Conservation (phyloP, 1,140 invertebrate genomes). For the Panulirus ornatus region DNA sequence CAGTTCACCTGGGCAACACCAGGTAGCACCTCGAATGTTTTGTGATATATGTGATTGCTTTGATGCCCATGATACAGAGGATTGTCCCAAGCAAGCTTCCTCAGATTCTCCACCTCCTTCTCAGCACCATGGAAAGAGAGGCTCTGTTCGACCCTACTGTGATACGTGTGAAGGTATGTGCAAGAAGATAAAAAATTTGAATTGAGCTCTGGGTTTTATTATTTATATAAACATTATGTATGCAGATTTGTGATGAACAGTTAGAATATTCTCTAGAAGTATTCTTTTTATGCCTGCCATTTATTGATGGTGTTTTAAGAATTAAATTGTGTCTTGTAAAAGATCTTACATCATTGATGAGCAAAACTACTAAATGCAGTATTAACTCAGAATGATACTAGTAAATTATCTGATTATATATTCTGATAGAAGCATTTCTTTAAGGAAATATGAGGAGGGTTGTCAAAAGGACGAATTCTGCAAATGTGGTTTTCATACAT, state of each 20-base stretch:
- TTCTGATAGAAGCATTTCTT: too few relatives aligned
- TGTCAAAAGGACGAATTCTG: too few relatives aligned
- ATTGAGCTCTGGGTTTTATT: background rate
- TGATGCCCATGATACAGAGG: conserved; percentile 97
- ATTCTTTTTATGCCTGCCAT: background rate
- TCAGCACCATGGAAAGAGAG: conserved; percentile 48
- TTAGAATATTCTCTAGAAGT: background rate
- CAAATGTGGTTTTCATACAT: too few relatives aligned
- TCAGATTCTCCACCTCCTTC: conserved; percentile 57
- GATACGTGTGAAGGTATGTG: conserved; percentile 59
- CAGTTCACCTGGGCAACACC: conserved; percentile 27
- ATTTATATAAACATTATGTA: background rate
- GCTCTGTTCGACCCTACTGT: conserved; percentile 46
- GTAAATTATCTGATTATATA: too few relatives aligned
- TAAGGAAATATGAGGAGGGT: too few relatives aligned
- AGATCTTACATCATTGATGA: background rate
- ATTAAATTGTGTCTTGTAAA: background rate
- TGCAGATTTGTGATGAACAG: background rate
- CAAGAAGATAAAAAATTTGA: too few relatives aligned
- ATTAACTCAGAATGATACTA: too few relatives aligned
- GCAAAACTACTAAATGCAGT: too few relatives aligned
- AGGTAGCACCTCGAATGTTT: conserved; percentile 88
- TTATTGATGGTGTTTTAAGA: background rate
- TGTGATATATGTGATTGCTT: conserved; percentile 99
- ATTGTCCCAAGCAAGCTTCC: conserved; percentile 89